These are phyloP conservation scores for Notiomystis cincta DNA, from an alignment of 2,113 vertebrate genomes.

Conservation along the genomic window DNA sequence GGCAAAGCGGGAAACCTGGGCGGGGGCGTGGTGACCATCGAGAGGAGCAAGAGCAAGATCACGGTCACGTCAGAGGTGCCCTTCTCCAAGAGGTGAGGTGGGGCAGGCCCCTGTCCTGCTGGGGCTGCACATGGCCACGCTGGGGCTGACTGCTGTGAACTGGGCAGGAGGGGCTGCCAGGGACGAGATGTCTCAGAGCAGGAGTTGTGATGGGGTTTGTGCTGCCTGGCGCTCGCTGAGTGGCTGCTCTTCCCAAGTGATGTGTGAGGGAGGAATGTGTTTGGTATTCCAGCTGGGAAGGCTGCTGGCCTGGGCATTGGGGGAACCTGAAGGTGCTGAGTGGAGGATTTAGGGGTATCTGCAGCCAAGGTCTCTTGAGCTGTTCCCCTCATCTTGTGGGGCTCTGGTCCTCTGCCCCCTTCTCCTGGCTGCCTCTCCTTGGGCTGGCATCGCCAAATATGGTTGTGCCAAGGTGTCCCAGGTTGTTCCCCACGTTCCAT, in stretches of 20 bases:
- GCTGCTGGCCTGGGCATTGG: fast-evolving
- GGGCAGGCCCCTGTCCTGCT: fast-evolving
- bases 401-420: fast-evolving
- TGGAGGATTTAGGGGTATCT: fast-evolving
- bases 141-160: fast-evolving
- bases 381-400: background rate
- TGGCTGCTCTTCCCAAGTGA: background rate
- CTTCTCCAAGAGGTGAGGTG: constrained; percentile 92
- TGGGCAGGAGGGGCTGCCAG: too few relatives aligned
- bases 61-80: constrained; percentile 94
- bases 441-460: fast-evolving
- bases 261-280: fast-evolving
- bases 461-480: fast-evolving
- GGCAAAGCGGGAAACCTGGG: constrained; percentile 94
- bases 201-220: fast-evolving
- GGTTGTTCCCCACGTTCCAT: fast-evolving
- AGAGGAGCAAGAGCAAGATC: constrained; percentile 97
- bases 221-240: fast-evolving
- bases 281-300: fast-evolving
- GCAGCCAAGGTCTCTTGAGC: fast-evolving
- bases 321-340: fast-evolving
- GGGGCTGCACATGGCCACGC: fast-evolving
- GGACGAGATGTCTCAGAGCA: fast-evolving
- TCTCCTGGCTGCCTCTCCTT: background rate
- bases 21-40: constrained; percentile 90